Conservation (phyloP, 2,797 vertebrate species). For the Sebastes cheni region DNA sequence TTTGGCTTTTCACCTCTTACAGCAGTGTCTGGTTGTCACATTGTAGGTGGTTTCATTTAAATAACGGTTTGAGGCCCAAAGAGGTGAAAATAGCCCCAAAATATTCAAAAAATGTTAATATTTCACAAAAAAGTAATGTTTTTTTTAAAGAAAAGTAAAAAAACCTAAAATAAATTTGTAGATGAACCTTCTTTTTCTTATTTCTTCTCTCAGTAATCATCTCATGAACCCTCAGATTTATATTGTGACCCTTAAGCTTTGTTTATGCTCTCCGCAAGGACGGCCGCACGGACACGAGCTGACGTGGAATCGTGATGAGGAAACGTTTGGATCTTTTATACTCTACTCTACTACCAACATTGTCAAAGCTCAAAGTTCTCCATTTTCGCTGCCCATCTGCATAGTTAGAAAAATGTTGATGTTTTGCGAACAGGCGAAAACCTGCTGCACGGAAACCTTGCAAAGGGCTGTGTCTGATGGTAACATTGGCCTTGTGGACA, state of each 20-base stretch:
- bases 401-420: too few species aligned
- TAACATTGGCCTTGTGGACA: too few species aligned
- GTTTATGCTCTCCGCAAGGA: too few species aligned
- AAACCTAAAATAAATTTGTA: neutral
- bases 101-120: neutral
- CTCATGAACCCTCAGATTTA: neutral
- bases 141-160: neutral
- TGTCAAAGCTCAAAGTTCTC: too few species aligned
- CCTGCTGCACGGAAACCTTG: too few species aligned
- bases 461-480: too few species aligned
- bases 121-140: neutral
- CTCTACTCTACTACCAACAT: too few species aligned
- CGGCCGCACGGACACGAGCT: too few species aligned
- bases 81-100: neutral
- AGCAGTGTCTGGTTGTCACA: neutral
- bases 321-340: too few species aligned
- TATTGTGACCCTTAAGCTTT: neutral
- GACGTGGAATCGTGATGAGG: too few species aligned
- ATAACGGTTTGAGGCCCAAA: neutral
- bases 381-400: too few species aligned
- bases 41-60: neutral
- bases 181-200: neutral
- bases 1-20: neutral
- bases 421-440: too few species aligned
- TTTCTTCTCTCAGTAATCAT: neutral